phyloP scores from a whole-genome alignment of 2,113 vertebrate genomes.

The Psilopsiagon aurifrons region DNA sequence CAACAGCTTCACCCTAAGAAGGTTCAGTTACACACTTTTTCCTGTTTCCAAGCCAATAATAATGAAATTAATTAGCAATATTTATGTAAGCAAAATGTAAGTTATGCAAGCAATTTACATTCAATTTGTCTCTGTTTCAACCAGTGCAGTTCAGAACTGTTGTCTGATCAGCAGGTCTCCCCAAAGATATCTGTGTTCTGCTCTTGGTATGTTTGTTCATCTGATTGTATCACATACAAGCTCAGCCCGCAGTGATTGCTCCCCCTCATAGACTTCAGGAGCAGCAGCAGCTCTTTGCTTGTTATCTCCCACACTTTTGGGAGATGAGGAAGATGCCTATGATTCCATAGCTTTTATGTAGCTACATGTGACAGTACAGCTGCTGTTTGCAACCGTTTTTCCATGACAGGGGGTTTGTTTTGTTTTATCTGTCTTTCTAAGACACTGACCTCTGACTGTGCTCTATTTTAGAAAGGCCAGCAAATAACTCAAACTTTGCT shows the following conservation, averaged over 20 bases:
- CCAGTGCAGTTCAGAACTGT: not conserved
- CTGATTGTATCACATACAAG: not conserved
- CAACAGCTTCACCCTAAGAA: not conserved
- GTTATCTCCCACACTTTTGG: not conserved
- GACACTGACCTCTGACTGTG: not conserved
- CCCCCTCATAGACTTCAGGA: not conserved
- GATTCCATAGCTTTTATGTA: not conserved
- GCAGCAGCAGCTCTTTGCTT: not conserved
- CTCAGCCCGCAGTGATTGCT: accelerated
- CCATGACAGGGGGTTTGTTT: not conserved
- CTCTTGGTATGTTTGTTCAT: not conserved
- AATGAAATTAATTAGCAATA: not conserved
- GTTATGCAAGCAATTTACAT: not conserved
- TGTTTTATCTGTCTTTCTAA: not conserved
- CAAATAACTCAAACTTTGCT: not conserved
- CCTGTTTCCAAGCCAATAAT: not conserved
- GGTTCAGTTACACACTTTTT: not conserved
- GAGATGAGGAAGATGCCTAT: not conserved
- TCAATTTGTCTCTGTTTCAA: not conserved
- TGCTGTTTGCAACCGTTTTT: not conserved
- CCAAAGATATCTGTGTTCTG: not conserved
- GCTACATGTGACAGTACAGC: not conserved
- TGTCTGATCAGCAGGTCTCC: not conserved
- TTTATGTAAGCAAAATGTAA: not conserved
- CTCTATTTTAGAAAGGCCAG: not conserved